phyloP scores from a whole-genome alignment of 2,888 invertebrate genomes.

The Bunonema sp. region DNA sequence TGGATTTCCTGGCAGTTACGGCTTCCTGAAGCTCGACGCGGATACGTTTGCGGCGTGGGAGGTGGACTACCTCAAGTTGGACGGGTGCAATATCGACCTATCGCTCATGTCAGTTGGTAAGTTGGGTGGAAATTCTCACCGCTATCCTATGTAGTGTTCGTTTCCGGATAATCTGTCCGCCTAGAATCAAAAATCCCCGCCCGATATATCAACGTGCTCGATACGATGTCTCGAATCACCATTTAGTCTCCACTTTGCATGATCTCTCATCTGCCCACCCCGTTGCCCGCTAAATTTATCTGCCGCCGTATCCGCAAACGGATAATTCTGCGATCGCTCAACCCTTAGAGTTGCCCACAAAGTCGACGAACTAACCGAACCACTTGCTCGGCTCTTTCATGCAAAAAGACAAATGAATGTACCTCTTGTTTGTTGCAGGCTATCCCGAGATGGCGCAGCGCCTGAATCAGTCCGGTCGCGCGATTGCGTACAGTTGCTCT shows the following conservation, averaged over 20 bases:
- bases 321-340: too few species aligned
- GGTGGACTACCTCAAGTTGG: conserved; percentile 87
- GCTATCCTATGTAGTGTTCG: not conserved
- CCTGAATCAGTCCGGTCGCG: conserved; percentile 73
- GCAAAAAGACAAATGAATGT: too few species aligned
- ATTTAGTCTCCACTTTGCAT: not conserved
- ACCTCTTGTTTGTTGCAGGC: conserved; percentile 50
- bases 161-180: not conserved
- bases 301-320: too few species aligned
- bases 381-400: too few species aligned
- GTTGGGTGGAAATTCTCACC: not conserved
- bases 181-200: too few species aligned
- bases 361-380: too few species aligned
- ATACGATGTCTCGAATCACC: too few species aligned
- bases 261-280: too few species aligned
- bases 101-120: conserved; percentile 46
- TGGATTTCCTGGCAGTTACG: conserved; percentile 82
- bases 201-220: too few species aligned
- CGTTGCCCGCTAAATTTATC: too few species aligned
- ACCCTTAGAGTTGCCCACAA: too few species aligned
- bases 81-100: conserved; percentile 84
- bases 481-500: conserved; percentile 89
- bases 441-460: conserved; percentile 80
- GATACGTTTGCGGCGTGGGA: conserved; percentile 78
- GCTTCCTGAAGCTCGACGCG: conserved; percentile 61